These are phyloP conservation scores for Cacoxenus indagator DNA, from an alignment of 2,888 invertebrate species.

Conservation along the genomic window DNA sequence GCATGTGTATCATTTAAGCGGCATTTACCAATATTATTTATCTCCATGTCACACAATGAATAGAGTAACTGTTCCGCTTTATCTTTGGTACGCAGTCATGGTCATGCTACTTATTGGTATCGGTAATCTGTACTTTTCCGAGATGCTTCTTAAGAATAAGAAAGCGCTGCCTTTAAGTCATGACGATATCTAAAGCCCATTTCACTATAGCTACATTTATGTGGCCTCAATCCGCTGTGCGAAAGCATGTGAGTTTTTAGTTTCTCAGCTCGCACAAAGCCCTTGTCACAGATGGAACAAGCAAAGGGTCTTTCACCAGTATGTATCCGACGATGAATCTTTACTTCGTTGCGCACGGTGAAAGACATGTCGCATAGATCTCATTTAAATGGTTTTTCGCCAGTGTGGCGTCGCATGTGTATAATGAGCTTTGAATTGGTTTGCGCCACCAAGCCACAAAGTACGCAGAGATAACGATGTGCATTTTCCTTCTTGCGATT, in stretches of 20 bases:
- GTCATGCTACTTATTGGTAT: no score
- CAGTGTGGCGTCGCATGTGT: conserved; percentile 76
- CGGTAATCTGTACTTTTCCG: background rate
- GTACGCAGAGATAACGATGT: conserved; percentile 72
- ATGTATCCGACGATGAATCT: conserved; percentile 73
- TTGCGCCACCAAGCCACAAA: conserved; percentile 73
- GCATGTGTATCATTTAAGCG: no score
- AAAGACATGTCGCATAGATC: conserved; percentile 75
- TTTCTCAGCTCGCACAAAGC: conserved; percentile 74
- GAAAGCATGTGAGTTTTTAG: conserved; percentile 74
- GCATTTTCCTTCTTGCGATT: conserved; percentile 48
- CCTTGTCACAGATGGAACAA: conserved; percentile 55
- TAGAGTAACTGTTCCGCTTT: no score
- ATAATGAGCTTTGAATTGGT: conserved; percentile 74
- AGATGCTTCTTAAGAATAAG: background rate
- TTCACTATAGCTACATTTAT: conserved; percentile 72
- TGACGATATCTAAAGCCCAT: conserved; percentile 64
- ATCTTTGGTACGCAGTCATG: no score
- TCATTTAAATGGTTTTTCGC: conserved; percentile 75
- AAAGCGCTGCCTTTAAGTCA: background rate
- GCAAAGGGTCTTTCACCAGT: conserved; percentile 74
- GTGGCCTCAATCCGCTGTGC: conserved; percentile 71
- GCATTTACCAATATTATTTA: no score
- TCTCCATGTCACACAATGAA: no score
- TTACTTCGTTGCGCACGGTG: conserved; percentile 73